phyloP scores from a whole-genome alignment of 2,888 invertebrate species.

The Lapara coniferarum region DNA sequence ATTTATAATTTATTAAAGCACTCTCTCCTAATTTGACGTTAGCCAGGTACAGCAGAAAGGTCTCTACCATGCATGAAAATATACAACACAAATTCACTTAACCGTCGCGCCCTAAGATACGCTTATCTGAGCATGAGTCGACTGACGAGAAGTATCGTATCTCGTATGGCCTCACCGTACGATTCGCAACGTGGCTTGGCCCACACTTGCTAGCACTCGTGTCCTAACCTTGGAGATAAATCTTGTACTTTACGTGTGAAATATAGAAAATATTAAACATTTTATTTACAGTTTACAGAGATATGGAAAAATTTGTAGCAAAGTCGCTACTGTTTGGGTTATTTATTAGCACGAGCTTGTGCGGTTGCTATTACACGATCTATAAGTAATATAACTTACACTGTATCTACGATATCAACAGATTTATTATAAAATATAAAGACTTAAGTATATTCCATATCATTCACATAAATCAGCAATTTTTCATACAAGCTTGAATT shows the following conservation, averaged over 20 bases:
- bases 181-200: slow-evolving; percentile 37
- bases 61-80: neutral
- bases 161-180: slow-evolving; percentile 59
- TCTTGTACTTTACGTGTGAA: neutral
- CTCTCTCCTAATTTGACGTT: neutral
- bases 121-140: slow-evolving; percentile 49
- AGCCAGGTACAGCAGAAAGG: neutral
- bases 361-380: neutral
- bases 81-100: neutral
- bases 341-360: neutral
- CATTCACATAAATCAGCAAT: too few species aligned
- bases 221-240: neutral
- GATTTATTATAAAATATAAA: too few species aligned
- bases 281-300: neutral
- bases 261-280: neutral
- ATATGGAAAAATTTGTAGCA: neutral
- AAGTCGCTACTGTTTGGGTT: neutral
- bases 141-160: slow-evolving; percentile 44
- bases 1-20: neutral
- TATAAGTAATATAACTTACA: too few species aligned
- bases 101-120: slow-evolving; percentile 23
- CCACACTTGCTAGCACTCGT: neutral
- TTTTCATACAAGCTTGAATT: too few species aligned
- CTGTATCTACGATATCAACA: too few species aligned
- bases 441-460: too few species aligned